Base-by-base conservation (phyloP, 2,797 vertebrate genomes). In the Muscicapa striata region DNA sequence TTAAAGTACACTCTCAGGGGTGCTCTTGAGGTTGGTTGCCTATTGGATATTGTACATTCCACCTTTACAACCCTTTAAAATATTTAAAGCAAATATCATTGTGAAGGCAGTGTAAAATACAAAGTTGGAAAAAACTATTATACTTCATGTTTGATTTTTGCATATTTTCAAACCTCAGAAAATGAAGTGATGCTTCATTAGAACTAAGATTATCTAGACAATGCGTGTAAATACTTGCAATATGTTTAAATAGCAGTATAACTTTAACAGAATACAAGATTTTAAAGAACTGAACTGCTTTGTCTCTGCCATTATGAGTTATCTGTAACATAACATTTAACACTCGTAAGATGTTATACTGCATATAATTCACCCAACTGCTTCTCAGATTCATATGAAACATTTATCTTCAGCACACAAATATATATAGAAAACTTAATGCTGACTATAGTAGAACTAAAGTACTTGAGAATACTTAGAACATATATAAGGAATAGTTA, bases 101-200 rank as follows among this genome's bases (percentile, higher is more conserved):
- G 36, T 73, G 63, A 87, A 87, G 67, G 38, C 20, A 49, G 22
- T 38, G 64, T 70, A 43, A 80, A 80, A 58, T 40, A 43, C 10
- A 5, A 70, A 75, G 36, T 43, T 78, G 69, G 22, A 80, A 94
- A 74, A 93, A 87, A n/a, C 7, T 0, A 32, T 57, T 84, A 15
- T 27, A 36, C 4, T 48, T 88, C 11, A 20, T 49, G 11, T 83
- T 91, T 63, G 64, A 62, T 89, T 89, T 91, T 87, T 95, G 30
- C 18, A 6, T 83, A n/a, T 92, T 87, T 94, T 95, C 59, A 51
- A 55, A 66, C 51, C 30, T 79, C 13, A 21, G 49, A 91, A 87
- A 81, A 87, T 89, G 36, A 87, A 68, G 40, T 64, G 64, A 77
- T 87, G 78, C 49, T 94, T 92, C 64, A 85, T 87, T 93, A 78